Evolutionary conservation across 2,113 vertebrate genomes (phyloP).

Genomic region (Geococcyx californianus): DNA sequence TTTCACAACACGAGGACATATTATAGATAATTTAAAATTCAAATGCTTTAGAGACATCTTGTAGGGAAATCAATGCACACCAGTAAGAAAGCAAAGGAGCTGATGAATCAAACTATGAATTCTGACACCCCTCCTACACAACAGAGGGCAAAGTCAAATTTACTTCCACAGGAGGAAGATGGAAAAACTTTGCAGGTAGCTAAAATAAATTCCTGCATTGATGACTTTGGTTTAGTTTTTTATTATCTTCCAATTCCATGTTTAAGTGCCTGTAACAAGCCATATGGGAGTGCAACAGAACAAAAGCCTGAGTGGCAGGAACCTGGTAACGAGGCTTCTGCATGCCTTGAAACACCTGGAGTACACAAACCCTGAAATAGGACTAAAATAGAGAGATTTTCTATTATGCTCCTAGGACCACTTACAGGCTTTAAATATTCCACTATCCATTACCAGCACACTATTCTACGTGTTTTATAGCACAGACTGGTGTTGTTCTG

Average conservation of each 20-base stretch:
- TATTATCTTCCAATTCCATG: not conserved
- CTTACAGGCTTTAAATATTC: not conserved
- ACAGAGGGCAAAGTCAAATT: constrained; percentile 36
- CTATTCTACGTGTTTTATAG: not conserved
- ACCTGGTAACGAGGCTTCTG: not conserved
- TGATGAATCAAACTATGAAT: constrained; percentile 37
- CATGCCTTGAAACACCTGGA: not conserved
- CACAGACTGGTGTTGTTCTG: not conserved
- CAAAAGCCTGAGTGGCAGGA: not conserved
- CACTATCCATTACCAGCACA: not conserved
- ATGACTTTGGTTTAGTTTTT: not conserved
- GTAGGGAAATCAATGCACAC: not conserved
- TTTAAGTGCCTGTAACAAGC: not conserved
- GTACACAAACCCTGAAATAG: not conserved
- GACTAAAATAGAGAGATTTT: not conserved
- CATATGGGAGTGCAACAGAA: not conserved
- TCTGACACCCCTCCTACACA: constrained; percentile 30
- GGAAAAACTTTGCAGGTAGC: not conserved
- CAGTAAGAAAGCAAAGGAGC: constrained; percentile 19
- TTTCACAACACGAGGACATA: constrained; percentile 23
- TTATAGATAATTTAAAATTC: constrained; percentile 46
- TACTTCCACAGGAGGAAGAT: constrained; percentile 7
- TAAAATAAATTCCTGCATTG: not conserved
- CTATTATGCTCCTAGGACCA: not conserved
- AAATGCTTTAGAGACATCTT: constrained; percentile 25